Conservation (phyloP, 1,140 invertebrate genomes). For the Melanaphis sacchari region DNA sequence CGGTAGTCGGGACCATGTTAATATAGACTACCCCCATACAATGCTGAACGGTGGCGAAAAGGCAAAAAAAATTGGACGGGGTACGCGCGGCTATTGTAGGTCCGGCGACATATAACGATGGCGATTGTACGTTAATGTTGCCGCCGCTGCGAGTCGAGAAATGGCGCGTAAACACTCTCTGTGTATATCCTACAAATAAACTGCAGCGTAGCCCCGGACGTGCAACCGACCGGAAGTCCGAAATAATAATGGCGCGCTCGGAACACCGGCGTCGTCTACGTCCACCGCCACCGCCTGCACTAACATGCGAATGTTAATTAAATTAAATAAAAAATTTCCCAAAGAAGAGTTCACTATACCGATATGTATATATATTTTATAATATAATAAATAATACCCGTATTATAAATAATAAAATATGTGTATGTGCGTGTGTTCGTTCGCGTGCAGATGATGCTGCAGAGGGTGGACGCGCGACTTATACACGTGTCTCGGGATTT, state of each 20-base stretch:
- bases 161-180: slow-evolving; percentile 36
- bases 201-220: not conserved
- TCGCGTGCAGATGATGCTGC: not conserved
- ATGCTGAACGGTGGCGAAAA: too few species aligned
- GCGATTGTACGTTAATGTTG: not conserved
- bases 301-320: not conserved
- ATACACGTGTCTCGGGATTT: slow-evolving; percentile 47
- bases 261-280: not conserved
- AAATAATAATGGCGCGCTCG: not conserved
- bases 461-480: not conserved
- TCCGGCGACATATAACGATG: not conserved
- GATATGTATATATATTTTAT: not conserved
- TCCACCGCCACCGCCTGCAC: not conserved
- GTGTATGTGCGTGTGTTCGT: not conserved
- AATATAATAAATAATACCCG: not conserved
- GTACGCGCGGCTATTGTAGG: not conserved
- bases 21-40: not conserved
- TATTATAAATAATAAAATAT: not conserved
- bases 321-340: slow-evolving; percentile 35
- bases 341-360: not conserved
- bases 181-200: not conserved
- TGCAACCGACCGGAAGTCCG: slow-evolving; percentile 52
- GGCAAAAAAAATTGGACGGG: slow-evolving; percentile 26
- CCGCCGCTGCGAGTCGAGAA: not conserved
- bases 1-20: not conserved